These are phyloP conservation scores for Fukomys damarensis DNA, from an alignment of 2,113 vertebrate genomes.

Conservation along the genomic window DNA sequence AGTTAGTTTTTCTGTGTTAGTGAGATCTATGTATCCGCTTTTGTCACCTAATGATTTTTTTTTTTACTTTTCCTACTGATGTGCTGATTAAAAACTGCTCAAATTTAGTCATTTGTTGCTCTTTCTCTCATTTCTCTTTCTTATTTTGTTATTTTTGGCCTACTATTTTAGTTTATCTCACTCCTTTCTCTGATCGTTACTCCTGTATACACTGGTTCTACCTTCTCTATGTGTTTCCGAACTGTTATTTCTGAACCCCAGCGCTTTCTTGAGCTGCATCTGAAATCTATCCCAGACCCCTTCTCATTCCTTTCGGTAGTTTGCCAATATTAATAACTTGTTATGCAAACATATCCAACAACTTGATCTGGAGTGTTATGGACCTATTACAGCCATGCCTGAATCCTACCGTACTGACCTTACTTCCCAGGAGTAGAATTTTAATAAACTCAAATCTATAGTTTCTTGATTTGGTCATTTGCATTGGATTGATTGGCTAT, in stretches of 20 bases:
- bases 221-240: neutral
- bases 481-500: neutral
- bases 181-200: neutral
- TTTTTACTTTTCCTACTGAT: neutral
- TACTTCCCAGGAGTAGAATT: neutral
- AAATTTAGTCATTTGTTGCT: neutral
- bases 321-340: neutral
- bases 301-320: neutral
- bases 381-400: neutral
- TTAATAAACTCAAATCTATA: neutral
- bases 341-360: neutral
- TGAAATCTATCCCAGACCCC: neutral
- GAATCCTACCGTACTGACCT: neutral
- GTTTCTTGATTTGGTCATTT: conserved; percentile 5
- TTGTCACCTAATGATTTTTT: neutral
- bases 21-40: neutral
- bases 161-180: neutral
- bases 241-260: neutral
- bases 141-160: neutral
- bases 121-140: neutral
- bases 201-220: neutral
- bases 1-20: neutral
- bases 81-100: neutral
- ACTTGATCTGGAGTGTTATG: neutral
- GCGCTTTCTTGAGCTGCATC: neutral